Percentiles rank a stretch among this genome's conserved stretches.
Conservation (phyloP, 2,797 vertebrate genomes). For the Danio aesculapii region DNA sequence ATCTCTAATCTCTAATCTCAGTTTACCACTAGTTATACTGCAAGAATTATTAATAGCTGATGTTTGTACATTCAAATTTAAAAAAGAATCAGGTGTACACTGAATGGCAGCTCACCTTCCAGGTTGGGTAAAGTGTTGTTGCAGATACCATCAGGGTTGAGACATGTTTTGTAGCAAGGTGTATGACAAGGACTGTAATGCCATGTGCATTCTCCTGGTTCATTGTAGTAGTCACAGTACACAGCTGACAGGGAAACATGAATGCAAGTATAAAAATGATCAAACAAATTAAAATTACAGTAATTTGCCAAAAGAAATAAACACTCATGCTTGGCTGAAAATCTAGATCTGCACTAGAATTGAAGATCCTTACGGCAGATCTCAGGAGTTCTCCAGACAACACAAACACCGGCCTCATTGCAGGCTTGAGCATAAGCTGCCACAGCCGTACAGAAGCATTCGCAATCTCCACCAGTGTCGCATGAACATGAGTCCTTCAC, state of each 20-base stretch:
- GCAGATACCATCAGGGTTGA: conserved; percentile 70
- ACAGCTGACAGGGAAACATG: conserved; percentile 68
- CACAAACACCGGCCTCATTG: conserved; percentile 78
- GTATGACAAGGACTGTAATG: conserved; percentile 80
- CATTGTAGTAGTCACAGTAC: conserved; percentile 83
- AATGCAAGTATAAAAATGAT: background rate
- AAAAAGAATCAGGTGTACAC: background rate
- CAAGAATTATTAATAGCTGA: too few relatives aligned
- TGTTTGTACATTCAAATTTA: background rate
- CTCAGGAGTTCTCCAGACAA: conserved; percentile 83
- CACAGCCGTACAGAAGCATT: conserved; percentile 84
- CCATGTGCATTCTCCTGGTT: conserved; percentile 72
- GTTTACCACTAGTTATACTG: too few relatives aligned
- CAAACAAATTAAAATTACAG: background rate
- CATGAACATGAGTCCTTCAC: conserved; percentile 84
- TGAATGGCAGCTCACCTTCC: conserved; percentile 72
- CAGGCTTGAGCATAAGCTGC: conserved; percentile 85
- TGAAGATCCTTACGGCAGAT: conserved; percentile 81
- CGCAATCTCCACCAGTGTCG: conserved; percentile 84
- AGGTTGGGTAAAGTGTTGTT: conserved; percentile 71
- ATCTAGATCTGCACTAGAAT: background rate
- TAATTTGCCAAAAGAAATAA: background rate
- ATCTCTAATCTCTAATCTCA: background rate
- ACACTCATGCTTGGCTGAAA: background rate
- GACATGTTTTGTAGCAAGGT: conserved; percentile 80